A percentile compares a stretch with the other conserved stretches of the same genome.
These are phyloP conservation scores for Amaurobius ferox DNA, from an alignment of 2,888 invertebrate genomes.

Conservation along the genomic window DNA sequence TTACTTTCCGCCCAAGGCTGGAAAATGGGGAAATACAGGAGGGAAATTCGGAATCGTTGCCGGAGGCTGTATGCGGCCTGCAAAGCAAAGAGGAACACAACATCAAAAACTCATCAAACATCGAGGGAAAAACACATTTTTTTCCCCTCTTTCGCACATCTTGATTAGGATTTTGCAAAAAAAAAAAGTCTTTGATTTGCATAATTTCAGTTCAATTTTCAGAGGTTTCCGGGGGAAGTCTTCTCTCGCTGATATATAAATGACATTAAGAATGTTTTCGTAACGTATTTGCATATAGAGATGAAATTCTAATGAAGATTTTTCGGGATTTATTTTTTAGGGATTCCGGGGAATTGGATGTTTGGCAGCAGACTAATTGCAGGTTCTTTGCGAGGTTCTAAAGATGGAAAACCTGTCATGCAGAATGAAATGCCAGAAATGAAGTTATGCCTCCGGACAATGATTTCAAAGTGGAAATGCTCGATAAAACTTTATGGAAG, in stretches of 20 bases:
- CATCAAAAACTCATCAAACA: conserved; percentile 16
- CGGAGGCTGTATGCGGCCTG: conserved; percentile 73
- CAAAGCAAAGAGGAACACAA: conserved; percentile 27
- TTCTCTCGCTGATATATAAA: no score
- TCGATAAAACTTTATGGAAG: no score
- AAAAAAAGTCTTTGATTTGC: background rate
- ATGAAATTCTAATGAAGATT: background rate
- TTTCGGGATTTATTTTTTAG: no score
- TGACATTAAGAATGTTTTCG: background rate
- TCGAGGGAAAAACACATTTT: background rate
- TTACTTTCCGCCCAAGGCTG: conserved; percentile 74
- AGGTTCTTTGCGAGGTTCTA: no score
- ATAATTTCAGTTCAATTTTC: background rate
- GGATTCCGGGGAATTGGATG: no score
- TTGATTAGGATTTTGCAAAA: conserved; percentile 35
- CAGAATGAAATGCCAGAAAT: no score
- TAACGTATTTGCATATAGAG: background rate
- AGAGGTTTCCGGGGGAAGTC: background rate
- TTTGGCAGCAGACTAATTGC: no score
- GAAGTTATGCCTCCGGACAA: no score
- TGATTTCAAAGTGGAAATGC: no score
- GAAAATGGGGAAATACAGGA: conserved; percentile 74
- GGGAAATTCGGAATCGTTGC: conserved; percentile 74
- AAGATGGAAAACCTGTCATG: no score
- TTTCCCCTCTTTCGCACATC: conserved; percentile 18